These are phyloP conservation scores for Drosophila dives DNA, from an alignment of 2,888 invertebrate species.

Conservation along the genomic window DNA sequence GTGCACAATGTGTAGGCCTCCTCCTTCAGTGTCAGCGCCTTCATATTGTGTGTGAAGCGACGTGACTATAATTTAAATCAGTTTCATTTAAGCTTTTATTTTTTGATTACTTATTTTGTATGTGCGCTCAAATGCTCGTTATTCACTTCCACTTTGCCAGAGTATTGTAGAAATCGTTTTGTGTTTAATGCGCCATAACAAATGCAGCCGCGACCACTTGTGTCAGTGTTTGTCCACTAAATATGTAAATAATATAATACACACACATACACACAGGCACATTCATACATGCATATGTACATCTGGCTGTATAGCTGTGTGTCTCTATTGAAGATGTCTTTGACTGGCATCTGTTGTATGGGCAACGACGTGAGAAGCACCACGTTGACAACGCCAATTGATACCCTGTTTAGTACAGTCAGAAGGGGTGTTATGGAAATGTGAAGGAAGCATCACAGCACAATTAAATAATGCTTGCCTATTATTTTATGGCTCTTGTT, in stretches of 20 bases:
- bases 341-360: conserved; percentile 12
- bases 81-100: conserved; percentile 41
- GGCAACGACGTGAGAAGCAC: conserved; percentile 53
- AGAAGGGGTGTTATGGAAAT: background rate
- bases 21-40: conserved; percentile 46
- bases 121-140: conserved; percentile 42
- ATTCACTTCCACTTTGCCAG: conserved; percentile 50
- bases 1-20: conserved; percentile 35
- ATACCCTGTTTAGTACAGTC: background rate
- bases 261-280: background rate
- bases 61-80: conserved; percentile 75
- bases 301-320: conserved; percentile 1
- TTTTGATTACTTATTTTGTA: conserved; percentile 54
- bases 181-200: conserved; percentile 75
- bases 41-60: conserved; percentile 23
- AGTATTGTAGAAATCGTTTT: conserved; percentile 58
- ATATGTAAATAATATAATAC: conserved; percentile 4
- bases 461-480: background rate
- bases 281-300: background rate
- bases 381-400: conserved; percentile 44
- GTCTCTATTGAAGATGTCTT: conserved; percentile 15
- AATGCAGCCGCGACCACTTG: conserved; percentile 63
- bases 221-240: conserved; percentile 58
- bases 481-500: background rate
- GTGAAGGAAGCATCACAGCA: background rate